Evolutionary conservation across 1,140 invertebrate genomes (phyloP), one percentile per base, ranked within the genome.

Genomic region (Drosophila serrata): DNA sequence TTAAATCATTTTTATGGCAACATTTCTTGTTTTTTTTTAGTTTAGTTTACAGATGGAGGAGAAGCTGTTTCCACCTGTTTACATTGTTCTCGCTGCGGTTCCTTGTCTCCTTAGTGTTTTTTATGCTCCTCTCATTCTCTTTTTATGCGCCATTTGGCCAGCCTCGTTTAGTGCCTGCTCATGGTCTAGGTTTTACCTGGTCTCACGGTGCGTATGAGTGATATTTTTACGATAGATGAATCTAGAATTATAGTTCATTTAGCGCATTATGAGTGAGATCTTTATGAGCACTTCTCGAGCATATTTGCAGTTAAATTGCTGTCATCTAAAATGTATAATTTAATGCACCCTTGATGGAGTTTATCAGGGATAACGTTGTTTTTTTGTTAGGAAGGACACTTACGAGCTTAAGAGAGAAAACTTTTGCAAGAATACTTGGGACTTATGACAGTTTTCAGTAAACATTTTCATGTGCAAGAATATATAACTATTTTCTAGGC

Each of bases 1-100:
- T 79, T 79, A 79, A 79, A 79, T 79, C 75, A 79, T 78, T 79
- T 78, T 79, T 79, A 79, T 79, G 75, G 75, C 57, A 62, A 51
- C 56, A 70, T 78, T 68, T 59, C 63, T 75, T 75, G 62, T 43
- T 60, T 64, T 76, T 75, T 76, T 24, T 24, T 24, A 24, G 2
- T 24, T 77, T 60, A 77, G 74, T 69, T 77, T 75, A 9, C 19
- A 45, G 27, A 19, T 27, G 15, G 15, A 51, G 12, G 6, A 37
- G 22, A 19, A 4, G 12, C 8, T 29, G 12, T 35, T 42, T 60
- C 65, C 55, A 72, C 65, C 69, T 73, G 65, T 73, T 74, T 67
- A 65, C 59, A 77, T 76, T 77, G 74, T 77, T 60, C 48, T 57
- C 31, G 7, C 35, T 22, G 24, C 15, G 33, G n/a, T 65, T 43